Evolutionary conservation across 2,797 vertebrate genomes (phyloP).

Genomic region (Dromococcyx pavoninus): DNA sequence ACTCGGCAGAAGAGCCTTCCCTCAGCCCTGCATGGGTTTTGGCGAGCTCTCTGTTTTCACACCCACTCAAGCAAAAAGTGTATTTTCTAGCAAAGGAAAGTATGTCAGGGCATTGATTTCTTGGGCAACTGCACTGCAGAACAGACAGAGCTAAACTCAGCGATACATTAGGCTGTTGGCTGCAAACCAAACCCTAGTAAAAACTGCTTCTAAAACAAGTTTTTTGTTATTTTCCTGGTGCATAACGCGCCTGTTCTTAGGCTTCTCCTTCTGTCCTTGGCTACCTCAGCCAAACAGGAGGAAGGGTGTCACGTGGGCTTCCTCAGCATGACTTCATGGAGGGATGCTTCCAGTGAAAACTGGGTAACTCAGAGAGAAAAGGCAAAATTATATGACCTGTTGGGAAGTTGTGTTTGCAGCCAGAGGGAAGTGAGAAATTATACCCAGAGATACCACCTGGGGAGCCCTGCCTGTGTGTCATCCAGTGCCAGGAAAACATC

Average conservation of each 20-base stretch:
- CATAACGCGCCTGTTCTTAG: background rate
- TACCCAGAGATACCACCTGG: background rate
- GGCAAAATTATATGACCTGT: background rate
- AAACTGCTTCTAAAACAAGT: background rate
- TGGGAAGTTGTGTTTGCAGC: background rate
- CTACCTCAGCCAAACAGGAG: background rate
- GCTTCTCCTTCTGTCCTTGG: background rate
- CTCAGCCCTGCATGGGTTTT: background rate
- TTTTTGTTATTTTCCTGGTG: background rate
- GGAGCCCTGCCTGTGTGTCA: background rate
- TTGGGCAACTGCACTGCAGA: constrained; percentile 11
- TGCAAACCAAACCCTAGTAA: constrained; percentile 19
- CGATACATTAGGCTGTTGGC: constrained; percentile 15
- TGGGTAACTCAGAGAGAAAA: background rate
- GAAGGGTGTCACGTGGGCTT: fast-evolving
- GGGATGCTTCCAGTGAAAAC: background rate
- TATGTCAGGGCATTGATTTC: constrained; percentile 50
- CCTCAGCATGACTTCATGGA: background rate
- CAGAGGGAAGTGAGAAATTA: background rate
- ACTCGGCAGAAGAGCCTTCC: background rate
- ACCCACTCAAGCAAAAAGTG: constrained; percentile 40
- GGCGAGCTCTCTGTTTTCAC: background rate
- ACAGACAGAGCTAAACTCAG: background rate
- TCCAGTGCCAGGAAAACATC: background rate
- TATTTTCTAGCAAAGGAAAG: constrained; percentile 31